Conservation (phyloP, 2,888 invertebrate species). For the Trichopoda pennipes region DNA sequence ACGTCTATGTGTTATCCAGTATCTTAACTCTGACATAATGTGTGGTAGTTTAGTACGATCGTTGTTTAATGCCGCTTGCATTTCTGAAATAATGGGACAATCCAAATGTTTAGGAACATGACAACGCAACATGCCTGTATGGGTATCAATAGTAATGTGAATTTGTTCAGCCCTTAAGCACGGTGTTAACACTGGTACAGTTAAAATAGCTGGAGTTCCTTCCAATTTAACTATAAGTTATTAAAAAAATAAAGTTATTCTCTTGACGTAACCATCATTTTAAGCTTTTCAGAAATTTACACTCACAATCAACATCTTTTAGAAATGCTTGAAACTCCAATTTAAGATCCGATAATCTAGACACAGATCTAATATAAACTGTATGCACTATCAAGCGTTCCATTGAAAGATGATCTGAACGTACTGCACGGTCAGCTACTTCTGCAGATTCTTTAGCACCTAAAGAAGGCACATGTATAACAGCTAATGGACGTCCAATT, state of each 20-base stretch:
- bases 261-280: not conserved
- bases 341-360: conserved; percentile 90
- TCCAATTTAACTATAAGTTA: conserved; percentile 86
- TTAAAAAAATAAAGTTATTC: not conserved
- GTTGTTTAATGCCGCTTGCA: conserved; percentile 89
- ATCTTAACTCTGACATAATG: conserved; percentile 86
- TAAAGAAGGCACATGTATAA: conserved; percentile 84
- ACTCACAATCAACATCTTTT: conserved; percentile 87
- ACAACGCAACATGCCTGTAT: conserved; percentile 94
- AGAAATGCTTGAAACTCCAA: conserved; percentile 82
- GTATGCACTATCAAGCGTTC: conserved; percentile 96
- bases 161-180: conserved; percentile 95
- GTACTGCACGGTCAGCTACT: conserved; percentile 88
- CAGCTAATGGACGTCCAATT: conserved; percentile 88
- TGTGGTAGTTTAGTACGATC: conserved; percentile 86
- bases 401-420: conserved; percentile 96
- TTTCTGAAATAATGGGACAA: conserved; percentile 88
- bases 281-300: conserved; percentile 80
- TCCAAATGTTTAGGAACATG: conserved; percentile 95
- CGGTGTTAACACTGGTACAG: conserved; percentile 93
- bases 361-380: conserved; percentile 94
- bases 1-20: conserved; percentile 94
- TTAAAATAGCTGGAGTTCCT: conserved; percentile 96
- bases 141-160: conserved; percentile 95
- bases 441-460: conserved; percentile 82